Percentiles rank a stretch among this genome's conserved stretches.
Conservation (phyloP, 2,113 vertebrate genomes). For the Callospermophilus lateralis region DNA sequence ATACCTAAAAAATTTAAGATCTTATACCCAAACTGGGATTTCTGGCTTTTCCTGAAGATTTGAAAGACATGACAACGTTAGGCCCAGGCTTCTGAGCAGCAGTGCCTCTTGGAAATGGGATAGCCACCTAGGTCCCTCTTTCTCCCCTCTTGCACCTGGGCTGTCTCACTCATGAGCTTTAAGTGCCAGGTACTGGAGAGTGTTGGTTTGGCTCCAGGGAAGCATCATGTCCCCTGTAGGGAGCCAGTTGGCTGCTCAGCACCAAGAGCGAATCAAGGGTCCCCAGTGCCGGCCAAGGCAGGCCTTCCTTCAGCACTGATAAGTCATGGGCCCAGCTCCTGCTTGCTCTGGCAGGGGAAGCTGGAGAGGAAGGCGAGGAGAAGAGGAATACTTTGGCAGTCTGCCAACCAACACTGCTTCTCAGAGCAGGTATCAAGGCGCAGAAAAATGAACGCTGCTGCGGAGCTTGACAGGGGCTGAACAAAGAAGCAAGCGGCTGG, state of each 20-base stretch:
- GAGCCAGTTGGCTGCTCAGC: not conserved
- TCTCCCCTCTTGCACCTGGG: not conserved
- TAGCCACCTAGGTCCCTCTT: fast-evolving
- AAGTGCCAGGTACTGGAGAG: not conserved
- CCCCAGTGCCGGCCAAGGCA: no score
- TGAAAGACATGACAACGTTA: not conserved
- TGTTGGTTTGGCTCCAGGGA: not conserved
- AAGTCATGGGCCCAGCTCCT: not conserved
- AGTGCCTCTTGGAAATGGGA: not conserved
- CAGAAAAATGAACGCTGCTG: not conserved
- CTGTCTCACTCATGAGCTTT: not conserved
- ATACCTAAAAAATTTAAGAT: not conserved
- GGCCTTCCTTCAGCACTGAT: no score
- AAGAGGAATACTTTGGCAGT: not conserved
- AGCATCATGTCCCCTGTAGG: not conserved
- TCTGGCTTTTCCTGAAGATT: not conserved
- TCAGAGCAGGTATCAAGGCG: not conserved
- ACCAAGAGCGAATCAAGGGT: not conserved
- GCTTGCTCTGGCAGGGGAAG: no score
- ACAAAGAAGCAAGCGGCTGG: not conserved
- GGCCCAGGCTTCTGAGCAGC: not conserved
- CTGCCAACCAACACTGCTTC: not conserved
- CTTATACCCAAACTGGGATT: not conserved
- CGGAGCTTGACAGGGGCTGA: not conserved
- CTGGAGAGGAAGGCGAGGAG: not conserved